These are phyloP conservation scores for Paramuricea clavata DNA, from an alignment of 92 coral and sea anemone genomes.

Conservation along the genomic window DNA sequence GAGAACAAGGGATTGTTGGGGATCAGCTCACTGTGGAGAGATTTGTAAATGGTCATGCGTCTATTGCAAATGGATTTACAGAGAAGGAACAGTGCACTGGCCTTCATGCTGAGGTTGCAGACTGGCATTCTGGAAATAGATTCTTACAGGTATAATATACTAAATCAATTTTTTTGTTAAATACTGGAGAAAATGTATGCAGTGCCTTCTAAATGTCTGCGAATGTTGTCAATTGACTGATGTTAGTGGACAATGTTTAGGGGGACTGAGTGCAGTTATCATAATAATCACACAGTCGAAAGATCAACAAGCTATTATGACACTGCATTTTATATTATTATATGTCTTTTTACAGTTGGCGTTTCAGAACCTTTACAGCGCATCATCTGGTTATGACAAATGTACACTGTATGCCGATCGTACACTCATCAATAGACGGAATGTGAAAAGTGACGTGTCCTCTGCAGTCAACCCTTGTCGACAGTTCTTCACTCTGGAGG, in stretches of 20 bases:
- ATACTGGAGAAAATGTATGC: no score
- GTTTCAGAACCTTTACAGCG: constrained; percentile 69
- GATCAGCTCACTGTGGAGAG: constrained; percentile 75
- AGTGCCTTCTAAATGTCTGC: no score
- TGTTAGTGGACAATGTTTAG: no score
- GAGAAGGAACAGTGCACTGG: constrained; percentile 57
- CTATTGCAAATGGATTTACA: constrained; percentile 76
- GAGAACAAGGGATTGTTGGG: constrained; percentile 74
- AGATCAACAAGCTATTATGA: not conserved
- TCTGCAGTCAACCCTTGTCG: constrained; percentile 82
- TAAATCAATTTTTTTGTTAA: not conserved
- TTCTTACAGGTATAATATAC: constrained; percentile 61
- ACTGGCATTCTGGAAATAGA: constrained; percentile 75
- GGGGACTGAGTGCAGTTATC: not conserved
- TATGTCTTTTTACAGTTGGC: constrained; percentile 53
- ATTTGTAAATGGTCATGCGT: constrained; percentile 66
- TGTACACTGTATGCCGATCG: constrained; percentile 82
- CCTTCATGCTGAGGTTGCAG: constrained; percentile 69
- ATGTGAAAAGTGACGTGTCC: constrained; percentile 78
- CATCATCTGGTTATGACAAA: constrained; percentile 79
- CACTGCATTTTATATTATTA: no score
- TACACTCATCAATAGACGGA: constrained; percentile 74
- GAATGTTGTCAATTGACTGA: no score
- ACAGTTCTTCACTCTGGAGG: constrained; percentile 74
- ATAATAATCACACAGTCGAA: not conserved